phyloP scores from a whole-genome alignment of 2,888 invertebrate genomes.

The Nymphalis urticae region DNA sequence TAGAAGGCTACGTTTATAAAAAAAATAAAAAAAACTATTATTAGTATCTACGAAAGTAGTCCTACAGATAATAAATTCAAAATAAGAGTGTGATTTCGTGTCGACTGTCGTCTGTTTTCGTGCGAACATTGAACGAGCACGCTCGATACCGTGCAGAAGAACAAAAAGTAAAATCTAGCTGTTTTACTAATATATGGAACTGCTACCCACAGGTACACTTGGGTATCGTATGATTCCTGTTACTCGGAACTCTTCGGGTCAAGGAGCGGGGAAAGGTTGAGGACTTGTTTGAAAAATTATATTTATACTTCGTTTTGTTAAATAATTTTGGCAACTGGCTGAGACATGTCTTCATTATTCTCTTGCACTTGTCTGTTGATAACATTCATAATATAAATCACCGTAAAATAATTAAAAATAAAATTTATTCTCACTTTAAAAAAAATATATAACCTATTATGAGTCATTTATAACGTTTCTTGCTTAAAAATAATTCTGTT shows the following conservation, averaged over 20 bases:
- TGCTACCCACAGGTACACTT: slow-evolving; percentile 54
- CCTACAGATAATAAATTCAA: not conserved
- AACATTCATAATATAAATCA: slow-evolving; percentile 17
- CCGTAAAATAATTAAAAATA: slow-evolving; percentile 3
- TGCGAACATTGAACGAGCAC: slow-evolving; percentile 1
- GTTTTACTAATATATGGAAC: slow-evolving; percentile 20
- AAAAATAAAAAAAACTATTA: not conserved
- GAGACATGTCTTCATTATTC: slow-evolving; percentile 70
- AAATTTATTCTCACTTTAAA: not conserved
- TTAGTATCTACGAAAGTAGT: not conserved
- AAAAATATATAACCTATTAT: too few relatives aligned
- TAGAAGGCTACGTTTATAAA: not conserved
- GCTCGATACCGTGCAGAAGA: slow-evolving; percentile 12
- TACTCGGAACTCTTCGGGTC: slow-evolving; percentile 57
- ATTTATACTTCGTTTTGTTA: slow-evolving; percentile 67
- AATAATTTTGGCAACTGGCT: slow-evolving; percentile 72
- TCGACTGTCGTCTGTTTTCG: not conserved
- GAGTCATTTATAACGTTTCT: not conserved
- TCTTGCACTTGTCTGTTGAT: slow-evolving; percentile 72
- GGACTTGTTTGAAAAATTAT: slow-evolving; percentile 62
- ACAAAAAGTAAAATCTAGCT: slow-evolving; percentile 8
- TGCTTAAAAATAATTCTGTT: not conserved
- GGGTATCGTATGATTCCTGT: slow-evolving; percentile 76
- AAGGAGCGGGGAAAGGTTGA: slow-evolving; percentile 70
- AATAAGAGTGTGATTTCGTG: not conserved